Evolutionary conservation across 2,797 vertebrate genomes (phyloP).

Genomic region (Mus caroli): DNA sequence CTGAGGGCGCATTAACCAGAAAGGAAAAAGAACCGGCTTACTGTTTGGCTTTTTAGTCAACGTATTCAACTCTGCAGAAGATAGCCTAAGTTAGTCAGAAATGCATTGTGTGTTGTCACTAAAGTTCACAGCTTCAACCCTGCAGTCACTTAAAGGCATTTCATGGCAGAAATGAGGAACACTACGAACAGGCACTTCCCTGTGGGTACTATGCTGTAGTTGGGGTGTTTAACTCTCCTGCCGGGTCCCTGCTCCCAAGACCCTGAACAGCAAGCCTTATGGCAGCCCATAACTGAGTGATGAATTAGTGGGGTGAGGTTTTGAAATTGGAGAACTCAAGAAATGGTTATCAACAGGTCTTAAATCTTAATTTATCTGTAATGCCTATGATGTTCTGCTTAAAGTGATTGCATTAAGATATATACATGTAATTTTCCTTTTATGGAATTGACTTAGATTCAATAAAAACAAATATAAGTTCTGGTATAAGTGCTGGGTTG

Average conservation of each 20-base stretch:
- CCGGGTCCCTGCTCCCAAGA: neutral
- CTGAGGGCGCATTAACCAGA: conserved; percentile 16
- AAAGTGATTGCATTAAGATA: conserved; percentile 69
- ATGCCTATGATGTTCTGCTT: conserved; percentile 48
- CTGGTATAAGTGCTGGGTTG: conserved; percentile 76
- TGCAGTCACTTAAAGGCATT: neutral
- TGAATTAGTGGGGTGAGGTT: neutral
- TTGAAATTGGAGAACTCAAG: conserved; percentile 43
- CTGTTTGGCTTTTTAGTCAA: neutral
- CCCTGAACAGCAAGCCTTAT: neutral
- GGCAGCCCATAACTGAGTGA: neutral
- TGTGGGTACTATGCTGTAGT: neutral
- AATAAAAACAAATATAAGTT: conserved; percentile 75
- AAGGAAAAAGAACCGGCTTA: neutral
- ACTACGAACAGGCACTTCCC: neutral
- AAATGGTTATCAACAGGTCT: conserved; percentile 64
- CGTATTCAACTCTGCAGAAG: conserved; percentile 8
- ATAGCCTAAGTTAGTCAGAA: conserved; percentile 53
- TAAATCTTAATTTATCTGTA: conserved; percentile 71
- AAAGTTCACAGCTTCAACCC: conserved; percentile 18
- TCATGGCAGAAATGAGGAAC: neutral
- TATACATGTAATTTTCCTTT: conserved; percentile 71
- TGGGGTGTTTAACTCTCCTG: neutral
- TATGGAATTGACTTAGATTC: conserved; percentile 73
- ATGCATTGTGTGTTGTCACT: neutral